phyloP scores from a whole-genome alignment of 2,113 vertebrate genomes.

The Xiphophorus hellerii region DNA sequence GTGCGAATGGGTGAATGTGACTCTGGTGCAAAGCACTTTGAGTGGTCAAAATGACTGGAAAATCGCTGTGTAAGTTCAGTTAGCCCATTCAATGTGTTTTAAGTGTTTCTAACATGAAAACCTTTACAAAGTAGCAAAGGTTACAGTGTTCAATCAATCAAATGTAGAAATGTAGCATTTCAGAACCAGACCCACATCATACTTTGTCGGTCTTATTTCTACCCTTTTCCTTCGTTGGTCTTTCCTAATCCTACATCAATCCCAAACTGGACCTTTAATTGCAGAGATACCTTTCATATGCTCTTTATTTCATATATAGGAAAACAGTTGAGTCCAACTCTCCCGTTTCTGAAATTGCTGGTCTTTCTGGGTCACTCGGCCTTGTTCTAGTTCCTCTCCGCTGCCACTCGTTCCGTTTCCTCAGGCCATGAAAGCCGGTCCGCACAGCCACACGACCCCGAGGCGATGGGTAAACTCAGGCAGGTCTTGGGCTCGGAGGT shows the following conservation, averaged over 20 bases:
- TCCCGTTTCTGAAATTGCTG: constrained; percentile 56
- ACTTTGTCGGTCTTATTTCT: too few relatives aligned
- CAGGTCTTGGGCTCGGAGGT: constrained; percentile 76
- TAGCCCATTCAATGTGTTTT: too few relatives aligned
- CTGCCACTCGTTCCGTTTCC: constrained; percentile 53
- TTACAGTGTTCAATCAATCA: too few relatives aligned
- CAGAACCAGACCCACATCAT: background rate
- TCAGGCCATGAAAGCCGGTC: constrained; percentile 58
- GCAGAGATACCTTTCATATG: constrained; percentile 54
- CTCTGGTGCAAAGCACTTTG: too few relatives aligned
- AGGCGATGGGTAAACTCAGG: constrained; percentile 76
- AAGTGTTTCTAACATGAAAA: too few relatives aligned
- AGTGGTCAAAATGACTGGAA: too few relatives aligned
- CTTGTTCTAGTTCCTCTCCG: constrained; percentile 28
- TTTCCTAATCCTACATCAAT: background rate
- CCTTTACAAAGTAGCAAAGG: too few relatives aligned
- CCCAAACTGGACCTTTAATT: background rate
- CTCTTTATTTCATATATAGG: constrained; percentile 43
- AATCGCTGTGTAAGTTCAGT: too few relatives aligned
- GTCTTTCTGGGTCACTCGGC: constrained; percentile 68
- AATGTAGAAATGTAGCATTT: background rate
- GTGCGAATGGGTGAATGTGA: too few relatives aligned
- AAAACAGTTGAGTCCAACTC: constrained; percentile 17
- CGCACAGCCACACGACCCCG: constrained; percentile 51
- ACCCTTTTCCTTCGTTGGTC: background rate